Evolutionary conservation across 2,888 invertebrate genomes (phyloP).

Genomic region (Caenorhabditis sp.): DNA sequence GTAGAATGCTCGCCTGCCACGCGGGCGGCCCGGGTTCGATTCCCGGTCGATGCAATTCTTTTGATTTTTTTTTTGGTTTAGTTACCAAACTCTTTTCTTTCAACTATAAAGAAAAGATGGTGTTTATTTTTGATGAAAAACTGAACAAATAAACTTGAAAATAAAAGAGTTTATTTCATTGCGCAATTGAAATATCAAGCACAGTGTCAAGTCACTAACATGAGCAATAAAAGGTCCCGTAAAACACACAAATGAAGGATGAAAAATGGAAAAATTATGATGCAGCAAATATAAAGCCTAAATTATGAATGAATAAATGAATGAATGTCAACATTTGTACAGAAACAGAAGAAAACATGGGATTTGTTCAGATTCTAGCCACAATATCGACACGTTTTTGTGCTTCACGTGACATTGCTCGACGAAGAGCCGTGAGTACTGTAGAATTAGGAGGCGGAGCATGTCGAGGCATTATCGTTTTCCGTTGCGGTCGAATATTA

Average conservation of each 20-base stretch:
- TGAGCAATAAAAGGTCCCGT: not conserved
- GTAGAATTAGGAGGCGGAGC: slow-evolving; percentile 28
- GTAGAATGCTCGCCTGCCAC: slow-evolving; percentile 69
- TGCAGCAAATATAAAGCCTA: not conserved
- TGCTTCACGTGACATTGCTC: slow-evolving; percentile 49
- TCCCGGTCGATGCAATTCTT: slow-evolving; percentile 61
- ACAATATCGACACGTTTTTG: slow-evolving; percentile 26
- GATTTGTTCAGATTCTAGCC: slow-evolving; percentile 7
- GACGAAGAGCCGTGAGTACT: slow-evolving; percentile 49
- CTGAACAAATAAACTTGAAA: not conserved
- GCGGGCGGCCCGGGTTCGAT: slow-evolving; percentile 67
- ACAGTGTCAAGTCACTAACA: not conserved
- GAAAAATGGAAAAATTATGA: too few species aligned
- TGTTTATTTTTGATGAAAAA: too few species aligned
- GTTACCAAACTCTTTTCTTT: too few species aligned
- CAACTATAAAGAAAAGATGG: too few species aligned
- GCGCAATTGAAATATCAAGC: not conserved
- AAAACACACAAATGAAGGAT: not conserved
- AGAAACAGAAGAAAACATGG: slow-evolving; percentile 12
- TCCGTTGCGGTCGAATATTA: slow-evolving; percentile 30
- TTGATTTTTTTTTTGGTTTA: slow-evolving; percentile 2
- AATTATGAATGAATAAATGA: slow-evolving; percentile 15
- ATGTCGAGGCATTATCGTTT: not conserved
- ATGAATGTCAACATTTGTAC: slow-evolving; percentile 35
- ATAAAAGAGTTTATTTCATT: not conserved